phyloP scores from a whole-genome alignment of 2,113 vertebrate genomes.

The Engraulis encrasicolus region DNA sequence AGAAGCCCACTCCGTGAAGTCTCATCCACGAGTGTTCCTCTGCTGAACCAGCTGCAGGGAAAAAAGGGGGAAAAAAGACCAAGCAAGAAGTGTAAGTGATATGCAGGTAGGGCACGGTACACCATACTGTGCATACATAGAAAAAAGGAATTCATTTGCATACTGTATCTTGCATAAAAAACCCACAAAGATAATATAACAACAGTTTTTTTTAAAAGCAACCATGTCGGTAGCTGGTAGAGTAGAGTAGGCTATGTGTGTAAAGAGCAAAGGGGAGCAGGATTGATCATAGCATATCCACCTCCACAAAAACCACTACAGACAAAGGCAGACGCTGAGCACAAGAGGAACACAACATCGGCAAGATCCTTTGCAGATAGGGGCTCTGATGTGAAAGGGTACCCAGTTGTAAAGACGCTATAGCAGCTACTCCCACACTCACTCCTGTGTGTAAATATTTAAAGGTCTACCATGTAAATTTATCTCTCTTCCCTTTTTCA shows the following conservation, averaged over 20 bases:
- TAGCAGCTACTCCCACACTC: background rate
- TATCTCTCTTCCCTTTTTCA: no score
- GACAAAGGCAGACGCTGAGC: constrained; percentile 25
- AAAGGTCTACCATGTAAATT: no score
- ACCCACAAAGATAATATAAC: no score
- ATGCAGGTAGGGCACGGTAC: no score
- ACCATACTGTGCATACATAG: no score
- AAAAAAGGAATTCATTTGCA: no score
- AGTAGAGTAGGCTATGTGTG: background rate
- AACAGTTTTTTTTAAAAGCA: no score
- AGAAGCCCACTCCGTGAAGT: background rate
- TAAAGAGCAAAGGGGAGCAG: background rate
- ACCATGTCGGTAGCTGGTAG: no score
- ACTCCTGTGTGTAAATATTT: no score
- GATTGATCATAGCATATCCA: no score
- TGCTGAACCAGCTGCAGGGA: background rate
- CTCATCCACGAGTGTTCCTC: background rate
- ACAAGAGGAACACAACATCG: background rate
- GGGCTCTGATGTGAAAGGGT: constrained; percentile 9
- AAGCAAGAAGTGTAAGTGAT: no score
- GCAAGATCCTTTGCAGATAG: background rate
- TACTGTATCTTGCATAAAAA: no score
- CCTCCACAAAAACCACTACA: background rate
- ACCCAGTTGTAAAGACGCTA: background rate
- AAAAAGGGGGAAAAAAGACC: background rate